Percentiles rank a stretch among this genome's conserved stretches.
These are phyloP conservation scores for Standfussiana lucernea DNA, from an alignment of 2,888 invertebrate species.

Conservation along the genomic window DNA sequence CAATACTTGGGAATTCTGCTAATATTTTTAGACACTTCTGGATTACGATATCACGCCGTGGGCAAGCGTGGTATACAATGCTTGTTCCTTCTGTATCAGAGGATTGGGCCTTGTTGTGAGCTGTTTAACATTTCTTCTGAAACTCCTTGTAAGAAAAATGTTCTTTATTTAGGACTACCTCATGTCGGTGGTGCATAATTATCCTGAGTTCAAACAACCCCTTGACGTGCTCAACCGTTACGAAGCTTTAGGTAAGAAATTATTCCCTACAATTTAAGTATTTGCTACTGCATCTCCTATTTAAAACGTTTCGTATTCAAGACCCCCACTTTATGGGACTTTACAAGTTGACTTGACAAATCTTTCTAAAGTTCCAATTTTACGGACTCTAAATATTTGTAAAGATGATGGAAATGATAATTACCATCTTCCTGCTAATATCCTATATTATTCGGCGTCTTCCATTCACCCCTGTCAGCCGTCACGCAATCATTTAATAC, in stretches of 20 bases:
- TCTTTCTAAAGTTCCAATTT: too few species aligned
- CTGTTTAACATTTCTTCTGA: not conserved
- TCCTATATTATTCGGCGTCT: not conserved
- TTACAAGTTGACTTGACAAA: not conserved
- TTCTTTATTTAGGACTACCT: slow-evolving; percentile 87
- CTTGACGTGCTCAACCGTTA: slow-evolving; percentile 92
- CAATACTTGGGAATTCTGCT: not conserved
- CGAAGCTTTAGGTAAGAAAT: slow-evolving; percentile 88
- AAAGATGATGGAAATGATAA: not conserved
- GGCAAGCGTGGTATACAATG: not conserved
- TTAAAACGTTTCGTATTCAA: not conserved
- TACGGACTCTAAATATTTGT: too few species aligned
- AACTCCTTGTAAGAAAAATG: not conserved
- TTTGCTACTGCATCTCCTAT: not conserved
- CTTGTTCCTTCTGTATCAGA: too few species aligned
- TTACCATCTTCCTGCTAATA: not conserved
- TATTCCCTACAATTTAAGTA: not conserved
- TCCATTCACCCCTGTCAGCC: not conserved
- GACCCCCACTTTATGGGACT: not conserved
- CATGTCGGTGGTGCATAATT: slow-evolving; percentile 89
- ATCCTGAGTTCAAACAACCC: slow-evolving; percentile 90
- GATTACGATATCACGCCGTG: not conserved
- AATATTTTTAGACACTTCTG: not conserved
- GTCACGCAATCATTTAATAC: not conserved
- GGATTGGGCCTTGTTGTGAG: not conserved